These are phyloP conservation scores for Gorilla gorilla DNA, from an alignment of 2,113 vertebrate species.

Conservation along the genomic window DNA sequence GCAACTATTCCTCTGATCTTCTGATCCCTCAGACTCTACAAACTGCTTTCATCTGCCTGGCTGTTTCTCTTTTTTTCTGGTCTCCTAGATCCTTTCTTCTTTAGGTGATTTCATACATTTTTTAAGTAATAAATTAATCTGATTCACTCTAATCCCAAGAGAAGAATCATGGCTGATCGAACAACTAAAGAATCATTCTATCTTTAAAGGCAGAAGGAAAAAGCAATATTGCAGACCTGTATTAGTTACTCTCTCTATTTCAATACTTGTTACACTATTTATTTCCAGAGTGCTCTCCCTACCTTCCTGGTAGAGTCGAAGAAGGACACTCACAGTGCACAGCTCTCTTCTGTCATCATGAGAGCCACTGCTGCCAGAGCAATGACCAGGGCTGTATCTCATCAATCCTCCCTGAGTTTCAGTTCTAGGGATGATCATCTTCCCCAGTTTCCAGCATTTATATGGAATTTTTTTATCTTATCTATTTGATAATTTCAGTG, in stretches of 20 bases:
- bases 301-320: neutral
- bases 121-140: neutral
- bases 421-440: neutral
- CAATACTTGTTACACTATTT: neutral
- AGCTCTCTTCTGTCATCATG: neutral
- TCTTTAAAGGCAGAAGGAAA: neutral
- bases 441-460: neutral
- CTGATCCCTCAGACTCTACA: neutral
- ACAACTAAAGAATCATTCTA: neutral
- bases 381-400: rapidly evolving
- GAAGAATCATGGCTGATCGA: neutral
- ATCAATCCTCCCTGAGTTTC: neutral
- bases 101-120: neutral
- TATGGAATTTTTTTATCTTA: neutral
- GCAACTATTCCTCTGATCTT: neutral
- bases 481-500: neutral
- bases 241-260: neutral
- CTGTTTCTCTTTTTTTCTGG: neutral
- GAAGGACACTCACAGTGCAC: rapidly evolving
- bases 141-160: neutral
- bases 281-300: neutral
- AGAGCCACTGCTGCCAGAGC: neutral
- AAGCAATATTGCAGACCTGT: neutral
- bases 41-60: neutral
- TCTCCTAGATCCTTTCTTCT: neutral